phyloP scores from a whole-genome alignment of 2,797 vertebrate species.

The Bryconaethiops microstoma region DNA sequence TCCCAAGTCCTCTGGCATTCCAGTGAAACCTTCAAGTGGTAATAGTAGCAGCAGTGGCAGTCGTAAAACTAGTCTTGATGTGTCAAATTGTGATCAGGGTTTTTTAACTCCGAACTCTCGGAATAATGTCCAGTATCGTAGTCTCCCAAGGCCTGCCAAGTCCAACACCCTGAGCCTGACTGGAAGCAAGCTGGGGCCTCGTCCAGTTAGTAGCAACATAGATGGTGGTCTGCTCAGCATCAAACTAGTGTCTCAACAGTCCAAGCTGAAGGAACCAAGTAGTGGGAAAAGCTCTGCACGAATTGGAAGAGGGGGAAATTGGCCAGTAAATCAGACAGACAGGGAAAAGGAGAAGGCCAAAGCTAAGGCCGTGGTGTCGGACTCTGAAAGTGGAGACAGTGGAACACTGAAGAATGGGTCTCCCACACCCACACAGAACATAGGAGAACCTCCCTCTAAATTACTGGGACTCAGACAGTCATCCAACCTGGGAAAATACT shows the following conservation, averaged over 20 bases:
- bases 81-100: constrained; percentile 83
- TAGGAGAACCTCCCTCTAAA: constrained; percentile 83
- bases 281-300: constrained; percentile 77
- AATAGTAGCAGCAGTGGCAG: constrained; percentile 63
- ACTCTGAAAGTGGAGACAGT: constrained; percentile 79
- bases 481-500: constrained; percentile 73
- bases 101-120: constrained; percentile 91
- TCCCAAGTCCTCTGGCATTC: constrained; percentile 92
- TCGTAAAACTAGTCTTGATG: constrained; percentile 92
- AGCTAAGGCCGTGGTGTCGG: constrained; percentile 89
- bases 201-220: constrained; percentile 88
- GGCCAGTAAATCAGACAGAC: constrained; percentile 93
- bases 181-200: constrained; percentile 72
- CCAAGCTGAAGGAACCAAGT: constrained; percentile 88
- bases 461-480: constrained; percentile 76
- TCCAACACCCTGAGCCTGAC: constrained; percentile 92
- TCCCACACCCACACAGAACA: constrained; percentile 68
- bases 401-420: constrained; percentile 67
- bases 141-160: constrained; percentile 94
- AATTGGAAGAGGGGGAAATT: constrained; percentile 56
- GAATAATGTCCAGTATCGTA: constrained; percentile 93
- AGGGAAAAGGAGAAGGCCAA: constrained; percentile 96
- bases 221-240: constrained; percentile 84
- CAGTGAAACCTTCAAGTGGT: constrained; percentile 83
- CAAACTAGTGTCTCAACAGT: constrained; percentile 73